Conservation (phyloP, 1,140 invertebrate species). For the Brachionus calyciflorus region DNA sequence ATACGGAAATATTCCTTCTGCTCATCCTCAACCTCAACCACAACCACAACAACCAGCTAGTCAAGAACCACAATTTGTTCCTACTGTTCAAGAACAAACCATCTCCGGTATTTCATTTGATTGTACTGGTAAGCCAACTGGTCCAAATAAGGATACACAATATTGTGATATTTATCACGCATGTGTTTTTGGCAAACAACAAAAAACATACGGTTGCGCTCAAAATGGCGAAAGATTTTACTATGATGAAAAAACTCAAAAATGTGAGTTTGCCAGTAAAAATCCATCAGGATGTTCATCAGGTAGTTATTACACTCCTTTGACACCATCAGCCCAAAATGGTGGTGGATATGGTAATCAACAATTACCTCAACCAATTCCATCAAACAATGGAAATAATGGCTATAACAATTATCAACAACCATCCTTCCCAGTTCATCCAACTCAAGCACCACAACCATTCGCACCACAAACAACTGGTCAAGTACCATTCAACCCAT, state of each 20-base stretch:
- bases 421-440: constrained; percentile 24
- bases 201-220: constrained; percentile 38
- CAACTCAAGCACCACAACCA: constrained; percentile 7
- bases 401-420: neutral
- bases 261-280: constrained; percentile 36
- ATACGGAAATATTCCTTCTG: constrained; percentile 3
- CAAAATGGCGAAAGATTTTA: constrained; percentile 46
- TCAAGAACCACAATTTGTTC: constrained; percentile 16
- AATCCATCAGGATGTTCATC: constrained; percentile 34
- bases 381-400: neutral
- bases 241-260: constrained; percentile 44
- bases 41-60: neutral
- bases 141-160: constrained; percentile 19
- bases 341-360: neutral
- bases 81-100: neutral
- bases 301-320: constrained; percentile 8
- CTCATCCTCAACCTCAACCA: neutral
- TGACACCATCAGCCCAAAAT: neutral
- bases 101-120: constrained; percentile 42
- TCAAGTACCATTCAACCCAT: neutral
- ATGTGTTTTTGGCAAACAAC: constrained; percentile 39
- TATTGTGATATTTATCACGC: constrained; percentile 47
- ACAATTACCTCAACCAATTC: neutral
- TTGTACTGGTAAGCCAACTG: constrained; percentile 21
- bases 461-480: neutral